These are phyloP conservation scores for Limonius californicus DNA, from an alignment of 1,140 invertebrate genomes.

Conservation along the genomic window DNA sequence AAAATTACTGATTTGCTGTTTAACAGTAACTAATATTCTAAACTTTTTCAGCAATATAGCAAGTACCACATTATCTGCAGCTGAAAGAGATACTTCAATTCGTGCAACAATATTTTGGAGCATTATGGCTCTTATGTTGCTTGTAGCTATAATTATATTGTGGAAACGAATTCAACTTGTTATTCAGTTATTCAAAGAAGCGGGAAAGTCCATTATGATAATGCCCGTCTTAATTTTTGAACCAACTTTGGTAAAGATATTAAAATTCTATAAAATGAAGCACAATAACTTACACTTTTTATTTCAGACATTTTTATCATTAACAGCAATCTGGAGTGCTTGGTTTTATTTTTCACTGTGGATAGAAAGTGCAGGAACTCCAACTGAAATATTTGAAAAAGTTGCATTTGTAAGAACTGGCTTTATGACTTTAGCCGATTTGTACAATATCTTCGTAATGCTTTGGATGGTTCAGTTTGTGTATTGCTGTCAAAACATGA, in stretches of 20 bases:
- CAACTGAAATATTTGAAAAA: slow-evolving; percentile 50
- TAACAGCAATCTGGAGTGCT: slow-evolving; percentile 50
- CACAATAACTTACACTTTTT: no score
- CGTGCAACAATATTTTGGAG: no score
- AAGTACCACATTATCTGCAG: no score
- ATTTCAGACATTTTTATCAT: slow-evolving; percentile 63
- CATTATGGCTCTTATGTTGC: no score
- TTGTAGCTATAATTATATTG: no score
- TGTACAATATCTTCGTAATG: slow-evolving; percentile 56
- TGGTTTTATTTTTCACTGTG: slow-evolving; percentile 60
- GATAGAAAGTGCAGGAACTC: slow-evolving; percentile 60
- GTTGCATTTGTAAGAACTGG: slow-evolving; percentile 51
- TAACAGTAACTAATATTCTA: no score
- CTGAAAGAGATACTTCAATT: no score
- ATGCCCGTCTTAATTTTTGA: slow-evolving; percentile 71
- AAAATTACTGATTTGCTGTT: no score
- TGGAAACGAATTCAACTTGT: slow-evolving; percentile 68
- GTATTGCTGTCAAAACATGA: slow-evolving; percentile 72
- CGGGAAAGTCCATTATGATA: slow-evolving; percentile 65
- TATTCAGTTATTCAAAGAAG: slow-evolving; percentile 68
- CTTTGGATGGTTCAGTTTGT: slow-evolving; percentile 72
- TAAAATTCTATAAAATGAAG: no score
- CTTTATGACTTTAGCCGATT: slow-evolving; percentile 49
- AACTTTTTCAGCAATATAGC: no score
- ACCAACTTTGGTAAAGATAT: slow-evolving; percentile 67